phyloP scores from a whole-genome alignment of 1,140 invertebrate genomes.

The Papilio xuthus region DNA sequence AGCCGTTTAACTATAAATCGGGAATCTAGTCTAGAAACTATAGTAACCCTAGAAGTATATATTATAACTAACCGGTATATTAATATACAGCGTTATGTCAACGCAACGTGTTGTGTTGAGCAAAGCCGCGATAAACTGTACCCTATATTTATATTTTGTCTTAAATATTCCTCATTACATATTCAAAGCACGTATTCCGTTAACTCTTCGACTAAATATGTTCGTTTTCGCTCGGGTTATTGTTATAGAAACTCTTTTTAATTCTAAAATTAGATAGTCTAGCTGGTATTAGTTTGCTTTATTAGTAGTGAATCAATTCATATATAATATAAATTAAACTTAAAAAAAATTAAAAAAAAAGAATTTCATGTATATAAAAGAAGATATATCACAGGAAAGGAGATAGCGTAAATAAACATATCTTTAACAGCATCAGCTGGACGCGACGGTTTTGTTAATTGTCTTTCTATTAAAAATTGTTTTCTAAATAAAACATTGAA shows the following conservation, averaged over 20 bases:
- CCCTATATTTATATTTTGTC: slow-evolving; percentile 6
- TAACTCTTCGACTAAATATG: slow-evolving; percentile 7
- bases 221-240: background rate
- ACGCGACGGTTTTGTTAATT: background rate
- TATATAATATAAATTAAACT: too few species aligned
- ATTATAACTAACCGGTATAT: background rate
- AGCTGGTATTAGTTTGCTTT: background rate
- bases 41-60: background rate
- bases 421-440: background rate
- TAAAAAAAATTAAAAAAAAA: too few species aligned
- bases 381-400: too few species aligned
- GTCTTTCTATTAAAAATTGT: background rate
- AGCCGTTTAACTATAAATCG: too few species aligned
- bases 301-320: too few species aligned
- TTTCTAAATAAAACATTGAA: slow-evolving; percentile 3
- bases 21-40: too few species aligned
- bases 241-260: background rate
- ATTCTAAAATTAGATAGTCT: background rate
- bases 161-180: slow-evolving; percentile 18
- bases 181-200: slow-evolving; percentile 16
- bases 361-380: too few species aligned
- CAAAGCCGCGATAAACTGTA: background rate
- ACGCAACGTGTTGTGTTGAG: background rate
- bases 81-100: background rate
- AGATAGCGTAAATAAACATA: background rate